Percentiles rank a stretch among this genome's conserved stretches.
These are phyloP conservation scores for Scaptomyza cyrtandrae DNA, from an alignment of 2,888 invertebrate species.

Conservation along the genomic window DNA sequence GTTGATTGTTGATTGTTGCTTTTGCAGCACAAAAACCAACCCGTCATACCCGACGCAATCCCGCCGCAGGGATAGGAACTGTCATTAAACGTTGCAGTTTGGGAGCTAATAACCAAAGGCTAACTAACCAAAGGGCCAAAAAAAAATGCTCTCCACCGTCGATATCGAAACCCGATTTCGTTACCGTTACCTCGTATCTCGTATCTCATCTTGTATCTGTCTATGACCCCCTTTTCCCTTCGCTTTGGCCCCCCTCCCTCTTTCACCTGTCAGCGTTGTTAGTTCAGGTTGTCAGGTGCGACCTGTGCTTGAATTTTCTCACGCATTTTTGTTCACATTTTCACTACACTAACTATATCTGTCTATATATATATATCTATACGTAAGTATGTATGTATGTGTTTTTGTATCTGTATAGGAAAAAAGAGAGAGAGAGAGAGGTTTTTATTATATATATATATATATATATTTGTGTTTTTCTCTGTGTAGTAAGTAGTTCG, in stretches of 20 bases:
- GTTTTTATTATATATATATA: no score
- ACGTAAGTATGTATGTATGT: conserved; percentile 4
- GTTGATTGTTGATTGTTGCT: no score
- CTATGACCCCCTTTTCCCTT: not conserved
- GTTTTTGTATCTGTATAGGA: conserved; percentile 1
- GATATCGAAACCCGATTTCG: not conserved
- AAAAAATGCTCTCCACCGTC: not conserved
- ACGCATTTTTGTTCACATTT: conserved; percentile 61
- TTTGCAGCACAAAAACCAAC: no score
- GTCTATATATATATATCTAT: not conserved
- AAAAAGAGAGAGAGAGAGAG: no score
- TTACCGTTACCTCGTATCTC: not conserved
- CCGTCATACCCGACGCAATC: no score
- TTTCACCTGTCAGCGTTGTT: conserved; percentile 27
- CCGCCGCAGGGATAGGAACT: not conserved
- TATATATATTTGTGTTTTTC: no score
- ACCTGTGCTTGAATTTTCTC: conserved; percentile 63
- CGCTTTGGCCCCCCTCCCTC: not conserved
- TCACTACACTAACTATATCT: not conserved
- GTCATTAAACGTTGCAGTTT: conserved; percentile 21
- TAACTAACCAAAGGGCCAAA: not conserved
- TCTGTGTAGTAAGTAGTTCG: conserved; percentile 44
- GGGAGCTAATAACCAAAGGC: not conserved
- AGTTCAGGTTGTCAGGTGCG: conserved; percentile 58
- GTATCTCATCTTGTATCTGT: no score